Evolutionary conservation across 2,797 vertebrate species (phyloP), one percentile per base, ranked within the genome.

Genomic region (Etheostoma perlongum): DNA sequence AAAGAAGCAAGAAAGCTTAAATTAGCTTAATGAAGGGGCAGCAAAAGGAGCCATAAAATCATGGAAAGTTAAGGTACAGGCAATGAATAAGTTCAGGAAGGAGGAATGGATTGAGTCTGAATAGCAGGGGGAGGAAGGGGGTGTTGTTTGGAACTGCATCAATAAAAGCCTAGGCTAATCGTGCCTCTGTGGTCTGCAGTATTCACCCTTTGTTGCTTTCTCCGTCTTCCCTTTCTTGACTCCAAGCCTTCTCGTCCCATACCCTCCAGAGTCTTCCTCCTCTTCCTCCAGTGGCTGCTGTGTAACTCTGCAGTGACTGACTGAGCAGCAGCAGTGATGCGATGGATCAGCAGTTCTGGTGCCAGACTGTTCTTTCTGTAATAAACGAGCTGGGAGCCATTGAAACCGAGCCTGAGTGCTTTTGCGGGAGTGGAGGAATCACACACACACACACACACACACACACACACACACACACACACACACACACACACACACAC

Each of bases 271-370:
- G 36, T 40, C 3, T 40, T 60, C 55, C 67, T 74, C 72, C 36
- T 86, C 76, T 44, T 44, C 65, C 67, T 81, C 44, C 71, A 66
- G 76, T 74, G 55, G 81, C 65, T 79, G 81, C 85, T 90, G 83
- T 84, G 86, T 88, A 92, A 80, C 82, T 86, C 87, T 71, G 91
- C 91, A 87, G 91, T 86, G 84, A 83, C 81, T 80, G 88, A 80
- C 74, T 52, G 68, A 81, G 36, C 36, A 40, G 36, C 36, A 9
- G 72, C 16, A 54, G 68, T 54, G 46, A 68, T 64, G 65, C 44
- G 5, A 87, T 87, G 85, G 81, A 92, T 93, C 92, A 93, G 92
- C 91, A 90, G 63, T 91, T 92, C 82, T 85, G 70, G 62, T 91
- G 88, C 92, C 85, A 90, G 85, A 75, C 83, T 88, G 78, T 83